Conservation (phyloP, 1,140 invertebrate species). For the Camponotus floridanus region DNA sequence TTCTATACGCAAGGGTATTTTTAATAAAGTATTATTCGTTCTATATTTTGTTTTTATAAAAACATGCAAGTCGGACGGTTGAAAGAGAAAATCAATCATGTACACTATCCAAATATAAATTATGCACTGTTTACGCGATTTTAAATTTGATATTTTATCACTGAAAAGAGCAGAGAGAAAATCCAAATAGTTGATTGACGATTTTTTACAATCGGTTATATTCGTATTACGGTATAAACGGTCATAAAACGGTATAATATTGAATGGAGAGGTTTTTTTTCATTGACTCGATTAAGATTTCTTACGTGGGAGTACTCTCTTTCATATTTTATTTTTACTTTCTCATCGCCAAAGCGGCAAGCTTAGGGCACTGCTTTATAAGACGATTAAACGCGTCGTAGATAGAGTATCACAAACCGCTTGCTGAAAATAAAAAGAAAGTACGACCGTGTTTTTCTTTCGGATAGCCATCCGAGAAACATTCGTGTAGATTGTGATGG, state of each 20-base stretch:
- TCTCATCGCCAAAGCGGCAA: not conserved
- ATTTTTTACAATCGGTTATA: not conserved
- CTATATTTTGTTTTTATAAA: slow-evolving; percentile 5
- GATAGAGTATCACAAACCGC: slow-evolving; percentile 2
- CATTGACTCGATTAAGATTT: not conserved
- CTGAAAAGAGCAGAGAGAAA: not conserved
- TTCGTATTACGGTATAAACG: too few relatives aligned
- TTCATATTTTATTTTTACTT: slow-evolving; percentile 1
- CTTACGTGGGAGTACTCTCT: not conserved
- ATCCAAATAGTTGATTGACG: not conserved
- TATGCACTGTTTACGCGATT: not conserved
- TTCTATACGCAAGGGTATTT: slow-evolving; percentile 1
- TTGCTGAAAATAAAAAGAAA: slow-evolving; percentile 28
- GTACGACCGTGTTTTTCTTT: slow-evolving; percentile 10
- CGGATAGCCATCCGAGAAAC: slow-evolving; percentile 11
- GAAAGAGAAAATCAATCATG: not conserved
- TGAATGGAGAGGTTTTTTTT: not conserved
- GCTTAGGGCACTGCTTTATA: slow-evolving; percentile 21
- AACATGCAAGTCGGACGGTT: not conserved
- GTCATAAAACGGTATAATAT: not conserved
- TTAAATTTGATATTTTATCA: slow-evolving; percentile 21
- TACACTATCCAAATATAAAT: not conserved
- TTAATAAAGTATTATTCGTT: not conserved
- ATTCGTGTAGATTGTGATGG: slow-evolving; percentile 8
- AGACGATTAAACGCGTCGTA: slow-evolving; percentile 10